These are phyloP conservation scores for Dicyrtomina minuta DNA, from an alignment of 2,888 invertebrate species.

Conservation along the genomic window DNA sequence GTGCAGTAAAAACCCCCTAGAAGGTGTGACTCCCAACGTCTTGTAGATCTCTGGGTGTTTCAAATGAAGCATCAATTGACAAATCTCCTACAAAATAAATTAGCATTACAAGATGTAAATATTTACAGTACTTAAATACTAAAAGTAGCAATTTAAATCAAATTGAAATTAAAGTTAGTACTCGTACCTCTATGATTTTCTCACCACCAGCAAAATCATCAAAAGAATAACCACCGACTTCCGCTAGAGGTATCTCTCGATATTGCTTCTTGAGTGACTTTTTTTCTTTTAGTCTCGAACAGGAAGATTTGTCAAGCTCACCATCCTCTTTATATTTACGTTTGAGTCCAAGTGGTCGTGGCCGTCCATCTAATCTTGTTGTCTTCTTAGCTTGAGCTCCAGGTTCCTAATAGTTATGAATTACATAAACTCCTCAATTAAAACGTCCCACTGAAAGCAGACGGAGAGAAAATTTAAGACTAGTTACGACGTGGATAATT, in stretches of 20 bases:
- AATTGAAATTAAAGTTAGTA: too few relatives aligned
- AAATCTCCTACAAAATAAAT: constrained; percentile 43
- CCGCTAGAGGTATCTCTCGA: constrained; percentile 32
- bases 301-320: background rate
- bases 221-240: constrained; percentile 60
- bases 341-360: background rate
- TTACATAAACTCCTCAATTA: too few relatives aligned
- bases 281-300: background rate
- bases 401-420: background rate
- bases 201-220: constrained; percentile 80
- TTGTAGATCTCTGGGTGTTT: constrained; percentile 87
- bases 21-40: constrained; percentile 79
- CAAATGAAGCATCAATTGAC: constrained; percentile 72
- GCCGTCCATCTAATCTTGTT: too few relatives aligned
- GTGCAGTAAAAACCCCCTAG: constrained; percentile 86
- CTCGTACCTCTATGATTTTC: constrained; percentile 64
- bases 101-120: too few relatives aligned
- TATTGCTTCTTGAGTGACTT: constrained; percentile 30
- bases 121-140: too few relatives aligned
- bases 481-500: background rate
- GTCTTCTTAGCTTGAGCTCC: too few relatives aligned
- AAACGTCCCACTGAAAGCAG: too few relatives aligned
- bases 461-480: too few relatives aligned
- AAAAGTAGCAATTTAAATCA: too few relatives aligned
- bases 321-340: background rate